Percentiles rank a stretch among this genome's conserved stretches.
Evolutionary conservation across 2,113 vertebrate species (phyloP).

Genomic region (Limnothrissa miodon): DNA sequence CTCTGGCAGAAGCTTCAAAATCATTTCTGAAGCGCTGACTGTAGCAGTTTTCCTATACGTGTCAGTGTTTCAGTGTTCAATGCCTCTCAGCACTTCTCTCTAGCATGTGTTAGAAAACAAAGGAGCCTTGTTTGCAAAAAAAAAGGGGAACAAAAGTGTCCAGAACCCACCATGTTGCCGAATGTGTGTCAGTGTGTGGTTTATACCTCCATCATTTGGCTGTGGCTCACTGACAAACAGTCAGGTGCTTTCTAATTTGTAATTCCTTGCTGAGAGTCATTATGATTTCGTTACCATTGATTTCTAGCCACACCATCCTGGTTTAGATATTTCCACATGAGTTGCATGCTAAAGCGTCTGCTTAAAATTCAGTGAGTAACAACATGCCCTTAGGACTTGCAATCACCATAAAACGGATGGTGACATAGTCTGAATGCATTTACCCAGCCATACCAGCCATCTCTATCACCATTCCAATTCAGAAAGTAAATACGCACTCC

Average conservation of each 20-base stretch:
- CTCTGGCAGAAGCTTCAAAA: not conserved
- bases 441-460: no score
- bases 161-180: not conserved
- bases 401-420: not conserved
- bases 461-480: not conserved
- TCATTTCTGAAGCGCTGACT: not conserved
- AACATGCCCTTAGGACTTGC: not conserved
- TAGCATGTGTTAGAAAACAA: not conserved
- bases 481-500: not conserved
- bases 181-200: not conserved
- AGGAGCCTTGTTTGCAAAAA: slow-evolving; percentile 5
- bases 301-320: not conserved
- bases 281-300: not conserved
- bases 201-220: not conserved
- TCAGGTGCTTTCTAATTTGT: not conserved
- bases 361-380: slow-evolving; percentile 6
- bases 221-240: not conserved
- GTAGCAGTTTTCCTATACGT: not conserved
- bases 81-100: not conserved
- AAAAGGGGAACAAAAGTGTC: not conserved
- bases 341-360: slow-evolving; percentile 3
- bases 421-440: not conserved
- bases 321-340: not conserved
- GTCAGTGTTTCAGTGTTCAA: not conserved
- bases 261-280: not conserved